Evolutionary conservation across 2,797 vertebrate species (phyloP).

Genomic region (Enteromius argenteus): DNA sequence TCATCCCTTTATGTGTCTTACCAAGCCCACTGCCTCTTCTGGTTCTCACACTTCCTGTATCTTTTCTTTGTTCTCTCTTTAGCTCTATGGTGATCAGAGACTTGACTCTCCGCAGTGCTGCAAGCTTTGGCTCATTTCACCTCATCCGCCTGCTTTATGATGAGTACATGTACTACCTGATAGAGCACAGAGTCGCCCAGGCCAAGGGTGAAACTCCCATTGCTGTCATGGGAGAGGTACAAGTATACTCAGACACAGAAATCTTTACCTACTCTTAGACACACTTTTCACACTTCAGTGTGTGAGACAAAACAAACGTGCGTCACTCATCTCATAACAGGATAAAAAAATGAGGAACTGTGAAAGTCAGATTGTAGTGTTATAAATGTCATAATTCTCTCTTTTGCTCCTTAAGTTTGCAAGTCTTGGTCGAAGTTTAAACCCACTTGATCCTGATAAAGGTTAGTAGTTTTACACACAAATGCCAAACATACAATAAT

Average conservation of each 20-base stretch:
- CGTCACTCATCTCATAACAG: background rate
- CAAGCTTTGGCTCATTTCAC: slow-evolving; percentile 94
- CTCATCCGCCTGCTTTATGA: slow-evolving; percentile 93
- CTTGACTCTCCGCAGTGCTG: slow-evolving; percentile 91
- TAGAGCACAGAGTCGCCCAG: slow-evolving; percentile 92
- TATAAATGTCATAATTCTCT: slow-evolving; percentile 1
- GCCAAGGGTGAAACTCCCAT: slow-evolving; percentile 94
- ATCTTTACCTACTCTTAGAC: background rate
- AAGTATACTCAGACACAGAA: background rate
- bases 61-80: background rate
- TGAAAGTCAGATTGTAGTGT: background rate
- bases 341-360: slow-evolving; percentile 28
- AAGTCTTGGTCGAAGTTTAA: slow-evolving; percentile 87
- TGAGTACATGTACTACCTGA: slow-evolving; percentile 97
- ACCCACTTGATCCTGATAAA: slow-evolving; percentile 91
- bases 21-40: background rate
- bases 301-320: background rate
- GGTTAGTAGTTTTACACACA: slow-evolving; percentile 72
- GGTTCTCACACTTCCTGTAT: slow-evolving; percentile 20
- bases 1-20: background rate
- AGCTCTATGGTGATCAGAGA: slow-evolving; percentile 96
- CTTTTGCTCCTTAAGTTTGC: slow-evolving; percentile 82
- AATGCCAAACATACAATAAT: background rate
- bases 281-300: background rate
- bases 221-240: slow-evolving; percentile 95